These are phyloP conservation scores for Cerceris ruficornis DNA, from an alignment of 2,888 invertebrate species.

Conservation along the genomic window DNA sequence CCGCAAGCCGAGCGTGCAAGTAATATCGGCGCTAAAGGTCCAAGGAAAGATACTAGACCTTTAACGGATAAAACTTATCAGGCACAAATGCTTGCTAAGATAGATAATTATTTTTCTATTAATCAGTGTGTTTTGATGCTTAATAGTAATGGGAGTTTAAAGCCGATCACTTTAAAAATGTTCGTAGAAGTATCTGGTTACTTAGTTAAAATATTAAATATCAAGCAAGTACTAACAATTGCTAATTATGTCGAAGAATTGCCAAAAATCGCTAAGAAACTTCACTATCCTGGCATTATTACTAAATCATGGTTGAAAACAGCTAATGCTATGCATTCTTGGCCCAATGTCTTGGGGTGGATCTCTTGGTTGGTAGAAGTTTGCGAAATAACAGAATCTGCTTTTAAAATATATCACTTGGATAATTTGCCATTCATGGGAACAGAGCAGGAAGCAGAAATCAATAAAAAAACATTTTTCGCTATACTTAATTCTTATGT, in stretches of 20 bases:
- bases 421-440: conserved; percentile 72
- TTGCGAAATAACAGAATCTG: conserved; percentile 79
- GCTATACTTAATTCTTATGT: conserved; percentile 69
- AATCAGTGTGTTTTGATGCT: conserved; percentile 66
- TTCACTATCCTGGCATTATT: conserved; percentile 84
- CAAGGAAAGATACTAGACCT: conserved; percentile 74
- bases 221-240: conserved; percentile 68
- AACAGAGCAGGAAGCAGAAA: conserved; percentile 51
- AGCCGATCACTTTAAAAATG: conserved; percentile 75
- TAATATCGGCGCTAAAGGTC: conserved; percentile 61
- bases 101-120: conserved; percentile 72
- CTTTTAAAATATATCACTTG: conserved; percentile 66
- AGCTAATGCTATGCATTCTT: conserved; percentile 84
- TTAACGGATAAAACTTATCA: conserved; percentile 76
- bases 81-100: conserved; percentile 69
- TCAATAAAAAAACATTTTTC: conserved; percentile 56
- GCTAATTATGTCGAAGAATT: conserved; percentile 81
- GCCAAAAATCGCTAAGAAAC: conserved; percentile 83
- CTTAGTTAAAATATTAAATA: conserved; percentile 67
- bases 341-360: conserved; percentile 84
- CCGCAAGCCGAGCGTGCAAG: conserved; percentile 74
- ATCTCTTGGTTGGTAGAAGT: conserved; percentile 83
- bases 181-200: conserved; percentile 74
- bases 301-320: conserved; percentile 85
- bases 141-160: conserved; percentile 74